Conservation (phyloP, 2,113 vertebrate genomes). For the Scomber colias region DNA sequence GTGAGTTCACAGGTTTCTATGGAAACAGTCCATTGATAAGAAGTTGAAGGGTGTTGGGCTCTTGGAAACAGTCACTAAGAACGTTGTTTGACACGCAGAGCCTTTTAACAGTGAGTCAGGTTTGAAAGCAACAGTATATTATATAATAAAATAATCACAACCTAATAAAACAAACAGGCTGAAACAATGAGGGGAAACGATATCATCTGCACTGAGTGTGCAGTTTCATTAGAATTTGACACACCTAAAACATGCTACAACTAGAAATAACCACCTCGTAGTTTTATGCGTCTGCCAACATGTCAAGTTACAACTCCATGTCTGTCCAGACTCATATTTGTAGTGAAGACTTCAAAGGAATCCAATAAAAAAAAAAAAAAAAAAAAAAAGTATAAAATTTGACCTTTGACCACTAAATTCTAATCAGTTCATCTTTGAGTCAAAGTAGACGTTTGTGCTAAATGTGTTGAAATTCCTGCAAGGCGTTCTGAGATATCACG, state of each 20-base stretch:
- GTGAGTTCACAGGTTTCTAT: constrained; percentile 68
- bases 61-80: constrained; percentile 29
- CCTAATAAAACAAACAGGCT: background rate
- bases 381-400: too few species aligned
- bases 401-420: too few species aligned
- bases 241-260: background rate
- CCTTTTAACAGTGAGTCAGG: constrained; percentile 19
- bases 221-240: background rate
- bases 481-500: too few species aligned
- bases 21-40: constrained; percentile 58
- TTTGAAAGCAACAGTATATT: constrained; percentile 11
- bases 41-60: constrained; percentile 39
- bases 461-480: too few species aligned
- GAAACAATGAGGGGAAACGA: background rate
- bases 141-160: constrained; percentile 4
- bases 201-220: background rate
- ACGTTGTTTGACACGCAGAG: constrained; percentile 13
- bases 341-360: too few species aligned
- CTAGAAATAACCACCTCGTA: too few species aligned
- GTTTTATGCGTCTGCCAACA: too few species aligned
- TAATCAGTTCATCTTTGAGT: too few species aligned
- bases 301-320: too few species aligned
- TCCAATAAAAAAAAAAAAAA: too few species aligned
- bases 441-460: too few species aligned
- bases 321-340: too few species aligned